Evolutionary conservation across 2,888 invertebrate species (phyloP).

Genomic region (Metallyticus violacea): DNA sequence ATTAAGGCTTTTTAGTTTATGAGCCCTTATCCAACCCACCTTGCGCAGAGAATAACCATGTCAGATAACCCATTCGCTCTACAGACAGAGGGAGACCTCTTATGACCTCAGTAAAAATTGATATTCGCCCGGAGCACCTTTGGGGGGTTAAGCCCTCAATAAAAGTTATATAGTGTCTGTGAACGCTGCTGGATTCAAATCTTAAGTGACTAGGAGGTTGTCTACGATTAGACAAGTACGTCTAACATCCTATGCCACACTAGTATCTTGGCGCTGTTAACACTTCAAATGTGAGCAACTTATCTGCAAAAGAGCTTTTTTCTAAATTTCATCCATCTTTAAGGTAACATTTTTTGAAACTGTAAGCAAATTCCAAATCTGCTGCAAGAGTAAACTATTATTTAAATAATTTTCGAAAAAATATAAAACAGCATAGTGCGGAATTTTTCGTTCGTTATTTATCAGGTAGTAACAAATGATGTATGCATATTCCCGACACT

Average conservation of each 20-base stretch:
- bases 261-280: background rate
- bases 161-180: background rate
- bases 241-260: background rate
- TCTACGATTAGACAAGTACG: background rate
- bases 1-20: slow-evolving; percentile 7
- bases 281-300: background rate
- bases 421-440: too few species aligned
- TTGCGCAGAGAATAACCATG: background rate
- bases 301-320: too few species aligned
- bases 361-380: too few species aligned
- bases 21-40: background rate
- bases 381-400: too few species aligned
- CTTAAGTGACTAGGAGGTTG: background rate
- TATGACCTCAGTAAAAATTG: slow-evolving; percentile 1
- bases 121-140: background rate
- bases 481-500: too few species aligned
- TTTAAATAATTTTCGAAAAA: too few species aligned
- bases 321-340: too few species aligned
- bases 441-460: too few species aligned
- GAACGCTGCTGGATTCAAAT: background rate
- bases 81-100: background rate
- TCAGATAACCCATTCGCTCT: background rate
- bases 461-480: too few species aligned
- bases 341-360: too few species aligned
- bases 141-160: background rate